phyloP scores from a whole-genome alignment of 2,797 vertebrate species.

The Monodelphis domestica region DNA sequence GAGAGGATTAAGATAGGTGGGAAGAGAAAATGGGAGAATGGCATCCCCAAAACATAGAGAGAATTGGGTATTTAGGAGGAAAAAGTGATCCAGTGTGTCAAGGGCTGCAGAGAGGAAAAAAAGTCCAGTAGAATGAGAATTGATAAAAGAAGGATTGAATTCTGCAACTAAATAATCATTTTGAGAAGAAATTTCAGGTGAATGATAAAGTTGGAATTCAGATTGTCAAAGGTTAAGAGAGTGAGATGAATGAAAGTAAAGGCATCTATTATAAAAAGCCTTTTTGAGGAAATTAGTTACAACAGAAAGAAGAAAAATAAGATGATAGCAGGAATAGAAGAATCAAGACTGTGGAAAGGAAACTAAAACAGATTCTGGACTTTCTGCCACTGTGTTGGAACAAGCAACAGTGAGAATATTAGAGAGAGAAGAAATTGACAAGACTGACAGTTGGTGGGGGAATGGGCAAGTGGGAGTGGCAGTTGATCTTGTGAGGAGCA shows the following conservation, averaged over 20 bases:
- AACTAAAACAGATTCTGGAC: no score
- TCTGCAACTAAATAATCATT: background rate
- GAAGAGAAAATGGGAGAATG: background rate
- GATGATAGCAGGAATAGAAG: background rate
- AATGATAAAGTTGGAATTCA: background rate
- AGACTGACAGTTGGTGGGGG: no score
- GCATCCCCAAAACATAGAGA: background rate
- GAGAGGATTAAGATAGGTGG: background rate
- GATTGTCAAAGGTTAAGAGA: background rate
- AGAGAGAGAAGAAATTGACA: no score
- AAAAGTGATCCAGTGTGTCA: background rate
- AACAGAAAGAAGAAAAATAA: background rate
- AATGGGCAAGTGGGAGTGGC: no score
- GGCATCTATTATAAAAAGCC: background rate
- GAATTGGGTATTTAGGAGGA: background rate
- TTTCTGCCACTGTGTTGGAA: no score
- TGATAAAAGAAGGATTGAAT: background rate
- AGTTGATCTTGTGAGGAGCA: no score
- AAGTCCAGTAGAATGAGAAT: background rate
- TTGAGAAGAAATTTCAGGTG: background rate
- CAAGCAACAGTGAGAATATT: no score
- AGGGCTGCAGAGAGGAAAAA: background rate
- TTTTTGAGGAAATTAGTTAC: background rate
- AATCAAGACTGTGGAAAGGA: no score
- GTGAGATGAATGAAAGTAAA: background rate